Evolutionary conservation across 2,888 invertebrate genomes (phyloP), one percentile per base, ranked within the genome.

Genomic region (Zele albiditarsus): DNA sequence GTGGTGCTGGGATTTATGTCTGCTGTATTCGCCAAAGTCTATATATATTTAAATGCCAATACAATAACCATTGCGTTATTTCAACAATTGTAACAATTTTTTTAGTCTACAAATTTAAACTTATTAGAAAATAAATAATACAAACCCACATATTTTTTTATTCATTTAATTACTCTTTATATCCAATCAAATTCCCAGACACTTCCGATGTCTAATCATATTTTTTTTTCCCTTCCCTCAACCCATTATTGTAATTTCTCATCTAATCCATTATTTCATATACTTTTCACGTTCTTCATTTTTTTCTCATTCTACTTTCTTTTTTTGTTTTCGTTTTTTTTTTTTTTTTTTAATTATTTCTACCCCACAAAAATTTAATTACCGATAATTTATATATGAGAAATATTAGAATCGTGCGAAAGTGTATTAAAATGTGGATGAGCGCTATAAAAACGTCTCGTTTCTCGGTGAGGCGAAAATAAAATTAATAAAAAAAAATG

Each of bases 391-490:
- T 89, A 86, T 84, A 80, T 87, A 86, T 85, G 88, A 84, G 89
- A 89, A 89, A 88, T 88, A 88, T 89, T 89, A 89, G 88, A 88
- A 87, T 88, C 89, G 89, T 89, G 89, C 89, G 89, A 89, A 89
- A 89, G 84, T 84, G 86, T 88, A 89, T 89, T 87, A 88, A 88
- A 86, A 79, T 76, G 77, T 78, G 75, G 76, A 46, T 46, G 62
- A 57, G 71, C 53, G 53, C 53, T 53, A 57, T 49, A 68, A 53
- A 71, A 60, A 58, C 66, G 63, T 53, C 49, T 58, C 65, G 25
- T 57, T 58, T 57, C 57, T 20, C 49, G 49, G 73, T 70, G 71
- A 27, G 33, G 27, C 27, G 20, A 31, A 33, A n/a, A n/a, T 3
- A 38, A 20, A 20, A 31, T 62, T 27, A 16, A 62, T 6, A 62